Conservation (phyloP, 2,888 invertebrate genomes). For the Epistrophella euchroma region DNA sequence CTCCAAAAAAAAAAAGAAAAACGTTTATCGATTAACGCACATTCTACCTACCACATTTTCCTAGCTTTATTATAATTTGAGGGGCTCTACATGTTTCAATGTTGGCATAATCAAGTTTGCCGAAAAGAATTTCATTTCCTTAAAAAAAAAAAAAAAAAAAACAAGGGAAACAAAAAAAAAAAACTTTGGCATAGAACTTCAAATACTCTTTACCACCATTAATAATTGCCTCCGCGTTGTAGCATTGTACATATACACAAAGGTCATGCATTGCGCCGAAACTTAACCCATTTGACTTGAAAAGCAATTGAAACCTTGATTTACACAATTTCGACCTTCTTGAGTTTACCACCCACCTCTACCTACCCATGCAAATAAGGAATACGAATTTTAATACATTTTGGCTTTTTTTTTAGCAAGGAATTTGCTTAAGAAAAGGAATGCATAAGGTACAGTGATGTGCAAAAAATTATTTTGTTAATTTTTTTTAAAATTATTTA, state of each 20-base stretch:
- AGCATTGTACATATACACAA: constrained; percentile 26
- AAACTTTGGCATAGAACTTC: constrained; percentile 73
- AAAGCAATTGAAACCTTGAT: constrained; percentile 53
- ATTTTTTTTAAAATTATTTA: too few relatives aligned
- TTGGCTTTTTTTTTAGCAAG: constrained; percentile 10
- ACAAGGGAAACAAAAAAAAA: not conserved
- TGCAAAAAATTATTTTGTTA: not conserved
- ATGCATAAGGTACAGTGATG: constrained; percentile 1
- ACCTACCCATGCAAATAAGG: not conserved
- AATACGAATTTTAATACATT: constrained; percentile 45
- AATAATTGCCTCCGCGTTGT: constrained; percentile 38
- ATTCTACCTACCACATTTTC: constrained; percentile 8
- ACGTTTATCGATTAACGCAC: constrained; percentile 54
- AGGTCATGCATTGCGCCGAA: constrained; percentile 57
- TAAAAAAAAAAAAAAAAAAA: constrained; percentile 5
- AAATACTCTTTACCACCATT: constrained; percentile 36
- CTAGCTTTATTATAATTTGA: not conserved
- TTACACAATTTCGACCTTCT: constrained; percentile 43
- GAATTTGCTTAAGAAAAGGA: not conserved
- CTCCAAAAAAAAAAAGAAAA: constrained; percentile 9
- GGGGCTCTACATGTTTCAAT: constrained; percentile 1
- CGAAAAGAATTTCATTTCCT: constrained; percentile 27
- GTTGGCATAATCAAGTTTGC: constrained; percentile 32
- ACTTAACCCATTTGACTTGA: constrained; percentile 58
- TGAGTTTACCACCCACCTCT: not conserved